These are phyloP conservation scores for Monopis laevigella DNA, from an alignment of 2,888 invertebrate genomes.

Conservation along the genomic window DNA sequence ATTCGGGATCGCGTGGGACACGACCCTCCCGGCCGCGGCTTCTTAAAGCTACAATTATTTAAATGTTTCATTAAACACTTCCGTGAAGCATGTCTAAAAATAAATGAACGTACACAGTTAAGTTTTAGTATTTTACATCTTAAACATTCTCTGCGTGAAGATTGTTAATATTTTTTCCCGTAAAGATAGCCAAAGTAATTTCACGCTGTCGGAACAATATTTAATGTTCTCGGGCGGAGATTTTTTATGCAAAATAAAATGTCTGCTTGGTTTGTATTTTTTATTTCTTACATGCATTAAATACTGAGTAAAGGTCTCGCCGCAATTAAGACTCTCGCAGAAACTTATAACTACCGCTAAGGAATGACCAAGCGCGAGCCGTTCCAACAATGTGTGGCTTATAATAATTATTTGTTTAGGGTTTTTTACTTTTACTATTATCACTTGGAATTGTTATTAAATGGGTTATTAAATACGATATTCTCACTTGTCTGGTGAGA, in stretches of 20 bases:
- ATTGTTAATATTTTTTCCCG: background rate
- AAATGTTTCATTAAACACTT: no score
- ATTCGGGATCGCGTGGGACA: constrained; percentile 7
- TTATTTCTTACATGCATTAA: constrained; percentile 4
- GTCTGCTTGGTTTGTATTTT: background rate
- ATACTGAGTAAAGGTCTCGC: constrained; percentile 9
- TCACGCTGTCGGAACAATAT: background rate
- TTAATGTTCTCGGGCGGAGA: constrained; percentile 5
- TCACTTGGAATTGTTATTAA: no score
- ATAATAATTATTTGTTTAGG: no score
- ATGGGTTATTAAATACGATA: no score
- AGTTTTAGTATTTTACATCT: no score
- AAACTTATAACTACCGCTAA: constrained; percentile 1
- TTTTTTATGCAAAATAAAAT: constrained; percentile 10
- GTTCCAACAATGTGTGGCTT: no score
- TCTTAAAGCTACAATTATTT: no score
- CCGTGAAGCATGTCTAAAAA: no score
- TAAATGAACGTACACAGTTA: no score
- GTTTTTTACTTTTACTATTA: no score
- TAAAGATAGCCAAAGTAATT: background rate
- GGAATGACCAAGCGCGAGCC: constrained; percentile 7
- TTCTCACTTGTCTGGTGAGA: no score
- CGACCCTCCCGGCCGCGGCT: background rate
- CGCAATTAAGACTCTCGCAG: constrained; percentile 7
- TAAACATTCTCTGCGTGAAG: background rate